phyloP scores from a whole-genome alignment of 2,888 invertebrate genomes.

The Lissonota sp. region DNA sequence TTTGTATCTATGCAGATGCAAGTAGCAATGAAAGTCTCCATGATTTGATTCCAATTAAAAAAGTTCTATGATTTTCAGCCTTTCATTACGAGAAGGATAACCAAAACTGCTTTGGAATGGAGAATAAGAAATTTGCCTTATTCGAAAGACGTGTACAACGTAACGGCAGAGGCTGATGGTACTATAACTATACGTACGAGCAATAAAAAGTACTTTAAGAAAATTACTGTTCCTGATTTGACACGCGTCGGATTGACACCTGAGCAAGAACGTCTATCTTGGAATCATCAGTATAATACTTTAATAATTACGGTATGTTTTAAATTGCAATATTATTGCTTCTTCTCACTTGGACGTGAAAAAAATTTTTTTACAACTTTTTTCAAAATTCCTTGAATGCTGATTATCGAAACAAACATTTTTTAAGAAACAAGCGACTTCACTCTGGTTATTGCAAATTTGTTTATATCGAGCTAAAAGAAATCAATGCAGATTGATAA shows the following conservation, averaged over 20 bases:
- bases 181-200: slow-evolving; percentile 89
- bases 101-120: slow-evolving; percentile 92
- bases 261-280: slow-evolving; percentile 88
- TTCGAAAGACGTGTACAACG: slow-evolving; percentile 89
- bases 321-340: neutral
- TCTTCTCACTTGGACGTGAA: no score
- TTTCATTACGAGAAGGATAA: slow-evolving; percentile 88
- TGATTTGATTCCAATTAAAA: no score
- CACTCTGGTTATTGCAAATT: no score
- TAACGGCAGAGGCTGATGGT: slow-evolving; percentile 88
- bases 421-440: no score
- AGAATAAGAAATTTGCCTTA: slow-evolving; percentile 92
- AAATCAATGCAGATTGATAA: no score
- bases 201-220: slow-evolving; percentile 93
- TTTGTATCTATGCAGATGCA: no score
- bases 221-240: slow-evolving; percentile 89
- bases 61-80: slow-evolving; percentile 85
- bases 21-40: no score
- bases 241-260: slow-evolving; percentile 87
- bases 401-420: no score
- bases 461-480: no score
- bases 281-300: slow-evolving; percentile 90
- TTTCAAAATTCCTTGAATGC: no score
- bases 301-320: slow-evolving; percentile 89
- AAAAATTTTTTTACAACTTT: no score